Conservation (phyloP, 2,113 vertebrate species). For the Lasiurus cinereus region DNA sequence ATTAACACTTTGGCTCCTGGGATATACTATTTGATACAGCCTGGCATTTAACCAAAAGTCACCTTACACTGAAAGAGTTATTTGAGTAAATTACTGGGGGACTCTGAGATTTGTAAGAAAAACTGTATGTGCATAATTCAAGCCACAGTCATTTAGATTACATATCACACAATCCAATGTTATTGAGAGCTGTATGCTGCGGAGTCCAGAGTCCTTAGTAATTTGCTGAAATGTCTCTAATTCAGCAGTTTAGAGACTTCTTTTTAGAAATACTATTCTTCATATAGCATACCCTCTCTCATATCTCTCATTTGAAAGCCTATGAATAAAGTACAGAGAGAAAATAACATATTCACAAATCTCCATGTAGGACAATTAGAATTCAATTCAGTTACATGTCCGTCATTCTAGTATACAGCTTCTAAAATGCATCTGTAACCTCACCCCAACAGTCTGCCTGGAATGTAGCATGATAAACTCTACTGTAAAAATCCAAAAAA, state of each 20-base stretch:
- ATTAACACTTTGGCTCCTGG: background rate
- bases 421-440: conserved; percentile 49
- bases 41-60: conserved; percentile 40
- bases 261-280: conserved; percentile 19
- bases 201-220: conserved; percentile 70
- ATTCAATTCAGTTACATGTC: conserved; percentile 72
- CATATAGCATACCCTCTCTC: background rate
- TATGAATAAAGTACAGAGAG: conserved; percentile 26
- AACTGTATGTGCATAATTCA: conserved; percentile 59
- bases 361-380: conserved; percentile 16
- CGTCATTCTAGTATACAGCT: conserved; percentile 9
- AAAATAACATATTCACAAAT: conserved; percentile 52
- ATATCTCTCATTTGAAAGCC: conserved; percentile 58
- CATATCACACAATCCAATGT: background rate
- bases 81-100: conserved; percentile 49
- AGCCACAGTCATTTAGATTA: conserved; percentile 66
- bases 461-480: conserved; percentile 68
- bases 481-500: conserved; percentile 60
- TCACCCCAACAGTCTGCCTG: background rate
- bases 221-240: conserved; percentile 68
- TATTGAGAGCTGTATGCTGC: conserved; percentile 36
- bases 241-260: conserved; percentile 58
- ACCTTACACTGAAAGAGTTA: conserved; percentile 1
- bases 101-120: conserved; percentile 37
- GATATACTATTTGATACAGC: conserved; percentile 18